Evolutionary conservation across 1,140 invertebrate species (phyloP).

Genomic region (Yoshiicerus persimilis): DNA sequence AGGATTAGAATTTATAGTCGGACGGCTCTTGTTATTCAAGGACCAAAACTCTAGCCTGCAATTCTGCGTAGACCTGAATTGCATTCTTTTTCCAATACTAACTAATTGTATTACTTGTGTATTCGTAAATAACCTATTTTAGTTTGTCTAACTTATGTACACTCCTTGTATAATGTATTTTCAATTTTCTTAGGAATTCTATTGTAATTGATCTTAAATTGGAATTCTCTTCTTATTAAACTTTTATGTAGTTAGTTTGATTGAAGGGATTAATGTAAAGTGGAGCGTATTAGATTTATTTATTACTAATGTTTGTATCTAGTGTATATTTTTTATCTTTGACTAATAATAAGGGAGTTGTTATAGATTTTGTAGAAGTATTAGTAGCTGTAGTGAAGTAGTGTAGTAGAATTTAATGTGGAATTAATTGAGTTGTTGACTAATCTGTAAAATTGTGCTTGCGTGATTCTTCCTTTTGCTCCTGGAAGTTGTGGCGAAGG

Average conservation of each 20-base stretch:
- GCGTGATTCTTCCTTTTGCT: not conserved
- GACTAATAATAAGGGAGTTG: not conserved
- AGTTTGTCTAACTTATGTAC: not conserved
- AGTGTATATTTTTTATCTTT: too few relatives aligned
- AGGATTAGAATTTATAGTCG: not conserved
- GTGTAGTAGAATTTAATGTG: not conserved
- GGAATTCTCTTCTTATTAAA: not conserved
- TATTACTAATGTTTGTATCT: not conserved
- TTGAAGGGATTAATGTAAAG: not conserved
- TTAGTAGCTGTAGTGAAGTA: not conserved
- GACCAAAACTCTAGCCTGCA: not conserved
- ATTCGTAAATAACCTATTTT: not conserved
- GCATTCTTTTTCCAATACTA: constrained; percentile 10
- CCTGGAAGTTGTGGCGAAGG: constrained; percentile 81
- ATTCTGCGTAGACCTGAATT: constrained; percentile 15
- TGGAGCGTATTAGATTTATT: not conserved
- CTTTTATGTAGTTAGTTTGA: not conserved
- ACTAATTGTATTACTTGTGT: not conserved
- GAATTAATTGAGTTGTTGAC: constrained; percentile 7
- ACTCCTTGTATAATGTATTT: not conserved
- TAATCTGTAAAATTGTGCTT: constrained; percentile 25
- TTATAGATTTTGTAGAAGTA: not conserved
- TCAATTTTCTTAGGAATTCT: not conserved
- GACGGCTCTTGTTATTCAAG: not conserved
- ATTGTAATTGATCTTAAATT: not conserved